Conservation (phyloP, 2,797 vertebrate species). For the Loriculus beryllinus region DNA sequence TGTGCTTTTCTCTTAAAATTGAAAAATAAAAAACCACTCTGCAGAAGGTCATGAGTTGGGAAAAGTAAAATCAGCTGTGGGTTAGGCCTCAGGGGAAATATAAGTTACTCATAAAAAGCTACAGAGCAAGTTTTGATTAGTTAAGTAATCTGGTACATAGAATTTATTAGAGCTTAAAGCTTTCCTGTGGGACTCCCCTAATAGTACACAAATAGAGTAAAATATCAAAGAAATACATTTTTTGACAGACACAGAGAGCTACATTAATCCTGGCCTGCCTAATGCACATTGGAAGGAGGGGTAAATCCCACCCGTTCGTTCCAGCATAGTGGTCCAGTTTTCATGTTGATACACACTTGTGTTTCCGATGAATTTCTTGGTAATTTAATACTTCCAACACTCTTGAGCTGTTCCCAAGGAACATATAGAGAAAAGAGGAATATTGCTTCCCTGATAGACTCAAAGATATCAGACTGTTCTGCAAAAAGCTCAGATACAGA, state of each 20-base stretch:
- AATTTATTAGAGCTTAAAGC: constrained; percentile 44
- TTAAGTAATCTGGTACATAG: constrained; percentile 47
- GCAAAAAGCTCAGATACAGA: not conserved
- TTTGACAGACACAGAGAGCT: not conserved
- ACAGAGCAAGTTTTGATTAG: constrained; percentile 41
- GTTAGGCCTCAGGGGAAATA: not conserved
- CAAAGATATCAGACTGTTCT: not conserved
- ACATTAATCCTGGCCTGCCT: not conserved
- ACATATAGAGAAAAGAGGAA: not conserved
- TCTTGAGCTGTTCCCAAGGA: not conserved
- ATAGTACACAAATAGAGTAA: constrained; percentile 5
- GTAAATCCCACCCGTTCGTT: not conserved
- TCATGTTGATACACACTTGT: not conserved
- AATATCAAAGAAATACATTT: constrained; percentile 3
- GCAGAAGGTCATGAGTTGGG: constrained; percentile 4
- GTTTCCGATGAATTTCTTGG: constrained; percentile 43
- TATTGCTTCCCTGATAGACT: not conserved
- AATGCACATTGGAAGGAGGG: not conserved
- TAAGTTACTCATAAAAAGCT: constrained; percentile 55
- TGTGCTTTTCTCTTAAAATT: not conserved
- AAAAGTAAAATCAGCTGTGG: constrained; percentile 11
- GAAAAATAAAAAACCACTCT: not conserved
- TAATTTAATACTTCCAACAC: not conserved
- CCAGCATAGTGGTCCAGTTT: not conserved
- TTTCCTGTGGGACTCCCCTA: constrained; percentile 30